Percentiles rank a stretch among this genome's conserved stretches.
These are phyloP conservation scores for Charadrius vociferus DNA, from an alignment of 2,113 vertebrate genomes.

Conservation along the genomic window DNA sequence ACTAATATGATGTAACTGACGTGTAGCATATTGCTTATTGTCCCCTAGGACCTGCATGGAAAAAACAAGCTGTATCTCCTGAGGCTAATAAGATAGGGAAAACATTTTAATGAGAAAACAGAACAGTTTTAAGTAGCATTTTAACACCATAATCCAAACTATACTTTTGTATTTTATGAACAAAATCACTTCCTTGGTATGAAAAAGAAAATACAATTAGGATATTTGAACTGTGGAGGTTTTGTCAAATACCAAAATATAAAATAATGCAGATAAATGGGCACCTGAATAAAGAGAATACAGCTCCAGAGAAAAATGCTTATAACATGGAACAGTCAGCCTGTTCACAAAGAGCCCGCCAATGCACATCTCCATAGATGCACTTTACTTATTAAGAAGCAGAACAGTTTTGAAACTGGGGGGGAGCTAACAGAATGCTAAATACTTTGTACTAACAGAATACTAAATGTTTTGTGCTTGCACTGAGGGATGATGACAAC, in stretches of 20 bases:
- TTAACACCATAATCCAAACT: neutral
- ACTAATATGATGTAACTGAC: constrained; percentile 43
- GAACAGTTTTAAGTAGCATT: neutral
- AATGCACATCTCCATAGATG: neutral
- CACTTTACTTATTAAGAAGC: neutral
- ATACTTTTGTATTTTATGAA: neutral
- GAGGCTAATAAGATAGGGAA: neutral
- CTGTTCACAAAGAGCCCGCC: neutral
- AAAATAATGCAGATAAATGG: neutral
- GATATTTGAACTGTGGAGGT: neutral
- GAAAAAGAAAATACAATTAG: neutral
- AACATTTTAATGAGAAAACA: constrained; percentile 45
- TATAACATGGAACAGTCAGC: neutral
- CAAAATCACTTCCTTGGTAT: neutral
- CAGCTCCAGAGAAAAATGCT: neutral
- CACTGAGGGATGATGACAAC: neutral
- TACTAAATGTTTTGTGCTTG: neutral
- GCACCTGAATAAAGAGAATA: neutral
- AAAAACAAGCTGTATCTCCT: constrained; percentile 28
- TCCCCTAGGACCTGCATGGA: neutral
- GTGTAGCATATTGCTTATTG: constrained; percentile 20
- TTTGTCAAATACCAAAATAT: neutral
- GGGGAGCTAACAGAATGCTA: neutral
- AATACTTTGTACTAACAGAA: too few species aligned
- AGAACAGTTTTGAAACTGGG: neutral